Percentiles rank a stretch among this genome's conserved stretches.
phyloP scores from a whole-genome alignment of 2,888 invertebrate genomes.

The Synanthedon andrenaeformis region DNA sequence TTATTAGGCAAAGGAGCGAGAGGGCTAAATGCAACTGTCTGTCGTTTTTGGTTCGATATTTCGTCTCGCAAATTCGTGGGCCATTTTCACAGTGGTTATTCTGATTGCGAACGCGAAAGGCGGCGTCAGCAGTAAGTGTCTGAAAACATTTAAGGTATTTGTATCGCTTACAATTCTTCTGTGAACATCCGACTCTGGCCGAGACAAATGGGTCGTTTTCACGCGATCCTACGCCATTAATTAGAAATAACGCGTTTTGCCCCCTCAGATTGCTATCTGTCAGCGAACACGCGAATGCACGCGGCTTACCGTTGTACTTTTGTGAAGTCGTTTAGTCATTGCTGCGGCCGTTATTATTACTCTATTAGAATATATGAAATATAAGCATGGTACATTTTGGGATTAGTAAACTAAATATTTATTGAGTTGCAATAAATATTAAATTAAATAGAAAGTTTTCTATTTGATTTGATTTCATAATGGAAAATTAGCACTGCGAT shows the following conservation, averaged over 20 bases:
- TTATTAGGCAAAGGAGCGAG: too few species aligned
- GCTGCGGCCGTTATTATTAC: constrained; percentile 7
- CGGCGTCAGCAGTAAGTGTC: constrained; percentile 37
- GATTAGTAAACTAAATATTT: background rate
- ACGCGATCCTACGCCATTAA: constrained; percentile 61
- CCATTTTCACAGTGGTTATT: too few species aligned
- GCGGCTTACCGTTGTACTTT: constrained; percentile 15
- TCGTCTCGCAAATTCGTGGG: too few species aligned
- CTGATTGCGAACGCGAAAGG: constrained; percentile 14
- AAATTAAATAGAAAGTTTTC: too few species aligned
- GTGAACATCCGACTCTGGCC: constrained; percentile 52
- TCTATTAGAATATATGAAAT: constrained; percentile 11
- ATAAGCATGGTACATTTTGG: constrained; percentile 3
- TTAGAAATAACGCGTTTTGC: constrained; percentile 53
- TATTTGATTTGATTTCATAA: too few species aligned
- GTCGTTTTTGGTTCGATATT: too few species aligned
- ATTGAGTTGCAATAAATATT: too few species aligned
- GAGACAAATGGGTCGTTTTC: constrained; percentile 56
- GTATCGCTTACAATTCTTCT: constrained; percentile 64
- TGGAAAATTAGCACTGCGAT: too few species aligned
- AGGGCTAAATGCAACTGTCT: too few species aligned
- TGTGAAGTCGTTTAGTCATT: constrained; percentile 1
- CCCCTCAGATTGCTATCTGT: constrained; percentile 53
- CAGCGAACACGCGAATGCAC: constrained; percentile 52
- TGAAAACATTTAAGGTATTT: constrained; percentile 60